Conservation (phyloP, 2,797 vertebrate species). For the Cossypha caffra region DNA sequence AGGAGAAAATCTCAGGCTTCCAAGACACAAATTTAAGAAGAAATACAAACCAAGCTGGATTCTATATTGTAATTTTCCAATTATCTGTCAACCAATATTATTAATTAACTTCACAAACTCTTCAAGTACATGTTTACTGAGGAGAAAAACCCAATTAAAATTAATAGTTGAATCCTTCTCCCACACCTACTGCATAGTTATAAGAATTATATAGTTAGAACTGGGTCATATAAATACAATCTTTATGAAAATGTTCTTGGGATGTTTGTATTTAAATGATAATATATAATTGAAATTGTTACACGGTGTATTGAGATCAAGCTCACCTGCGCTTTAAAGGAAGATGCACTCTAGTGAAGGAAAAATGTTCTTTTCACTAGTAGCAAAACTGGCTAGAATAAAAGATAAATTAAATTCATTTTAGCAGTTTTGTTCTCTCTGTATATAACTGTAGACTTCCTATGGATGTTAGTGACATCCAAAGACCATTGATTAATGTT, state of each 20-base stretch:
- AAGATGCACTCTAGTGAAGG: not conserved
- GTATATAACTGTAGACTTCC: not conserved
- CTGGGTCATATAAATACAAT: not conserved
- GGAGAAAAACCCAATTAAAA: slow-evolving; percentile 32
- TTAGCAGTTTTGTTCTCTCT: not conserved
- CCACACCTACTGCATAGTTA: not conserved
- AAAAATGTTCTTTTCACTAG: not conserved
- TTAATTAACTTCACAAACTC: not conserved
- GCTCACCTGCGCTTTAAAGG: not conserved
- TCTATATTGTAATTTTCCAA: not conserved
- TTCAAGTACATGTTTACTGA: not conserved
- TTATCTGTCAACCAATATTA: not conserved
- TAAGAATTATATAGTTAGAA: not conserved
- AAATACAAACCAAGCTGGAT: not conserved
- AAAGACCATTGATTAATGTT: not conserved
- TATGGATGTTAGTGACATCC: not conserved
- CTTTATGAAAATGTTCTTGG: not conserved
- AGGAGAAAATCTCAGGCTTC: not conserved
- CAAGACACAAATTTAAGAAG: not conserved
- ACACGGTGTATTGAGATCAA: not conserved
- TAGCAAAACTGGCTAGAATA: not conserved
- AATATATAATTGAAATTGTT: not conserved
- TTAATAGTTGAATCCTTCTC: not conserved
- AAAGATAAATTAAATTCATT: not conserved
- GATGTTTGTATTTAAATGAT: not conserved